Base-by-base conservation (phyloP, 2,113 vertebrate genomes). In the Tiliqua scincoides region DNA sequence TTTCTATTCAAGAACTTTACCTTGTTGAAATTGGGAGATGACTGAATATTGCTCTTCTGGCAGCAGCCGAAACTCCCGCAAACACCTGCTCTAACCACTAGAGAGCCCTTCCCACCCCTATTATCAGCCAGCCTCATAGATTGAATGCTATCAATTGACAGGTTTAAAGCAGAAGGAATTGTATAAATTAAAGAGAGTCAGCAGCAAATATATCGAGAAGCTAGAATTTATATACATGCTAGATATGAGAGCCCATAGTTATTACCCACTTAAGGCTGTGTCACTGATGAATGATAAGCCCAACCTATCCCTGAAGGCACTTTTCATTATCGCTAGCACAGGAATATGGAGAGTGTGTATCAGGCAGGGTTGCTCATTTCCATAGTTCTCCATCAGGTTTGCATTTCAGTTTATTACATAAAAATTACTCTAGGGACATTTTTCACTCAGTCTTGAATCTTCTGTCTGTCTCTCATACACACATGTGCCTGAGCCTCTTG, bases 91-190 rank as follows among this genome's bases (percentile, higher is more conserved):
- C 57, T 63, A 93, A 25, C 87, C 93, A 91, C 91, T 80, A 85
- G 93, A 92, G 94, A 95, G 32, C 88, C 84, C 91, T 92, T 91
- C 92, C 91, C 84, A 89, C 74, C 85, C 84, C 52, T 94, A 93
- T 93, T 95, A 95, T 95, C 93, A 94, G 92, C 85, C 93, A 90
- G 87, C 76, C 92, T 91, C 77, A 79, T 90, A 94, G 93, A 95
- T 94, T 95, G 94, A 95, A 89, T 94, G 93, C 90, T 94, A 94
- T 94, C 93, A 94, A 95, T 94, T 93, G 93, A 95, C 93, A 95
- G 92, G 78, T 95, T 95, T 95, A 95, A 95, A 94, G 93, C 93
- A 93, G 91, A 61, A 92, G 92, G 94, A 95, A 93, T 94, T 94
- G 91, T 94, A 95, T 95, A 95, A 94, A 95, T 95, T 95, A 94